Percentiles rank a stretch among this genome's conserved stretches.
Conservation (phyloP, 2,113 vertebrate genomes). For the Lagopus leucura region DNA sequence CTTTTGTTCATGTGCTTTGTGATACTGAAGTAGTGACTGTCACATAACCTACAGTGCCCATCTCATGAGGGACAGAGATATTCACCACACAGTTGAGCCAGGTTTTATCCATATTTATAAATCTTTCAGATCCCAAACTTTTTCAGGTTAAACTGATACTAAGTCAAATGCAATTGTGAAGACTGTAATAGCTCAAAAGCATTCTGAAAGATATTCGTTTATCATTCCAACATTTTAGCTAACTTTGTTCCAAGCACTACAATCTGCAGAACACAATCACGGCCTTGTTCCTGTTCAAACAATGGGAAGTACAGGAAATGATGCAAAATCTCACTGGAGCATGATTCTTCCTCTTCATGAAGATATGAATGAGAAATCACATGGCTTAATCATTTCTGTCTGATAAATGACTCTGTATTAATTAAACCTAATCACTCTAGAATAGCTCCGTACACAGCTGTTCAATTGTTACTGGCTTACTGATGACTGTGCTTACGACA, state of each 20-base stretch:
- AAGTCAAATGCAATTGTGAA: background rate
- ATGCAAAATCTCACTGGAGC: background rate
- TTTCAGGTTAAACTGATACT: background rate
- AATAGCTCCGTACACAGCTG: background rate
- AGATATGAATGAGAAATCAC: conserved; percentile 21
- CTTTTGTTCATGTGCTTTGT: rapidly evolving
- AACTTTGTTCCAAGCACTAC: background rate
- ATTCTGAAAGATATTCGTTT: background rate
- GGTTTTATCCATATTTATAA: background rate
- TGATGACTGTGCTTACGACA: background rate
- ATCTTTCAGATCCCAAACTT: background rate
- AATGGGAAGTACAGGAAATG: conserved; percentile 45
- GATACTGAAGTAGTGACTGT: background rate
- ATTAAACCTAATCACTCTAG: conserved; percentile 47
- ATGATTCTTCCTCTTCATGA: background rate
- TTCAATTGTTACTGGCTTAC: background rate
- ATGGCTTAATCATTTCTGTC: conserved; percentile 47
- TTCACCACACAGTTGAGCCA: background rate
- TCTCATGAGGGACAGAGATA: background rate
- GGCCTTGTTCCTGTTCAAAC: background rate
- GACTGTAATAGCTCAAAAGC: background rate
- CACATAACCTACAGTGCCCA: background rate
- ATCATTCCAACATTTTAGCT: background rate
- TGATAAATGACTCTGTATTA: conserved; percentile 1
- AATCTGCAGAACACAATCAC: background rate